phyloP scores from a whole-genome alignment of 30 jellyfish, hydroid and myxozoan species.

The Hydractinia symbiolongicarpus region DNA sequence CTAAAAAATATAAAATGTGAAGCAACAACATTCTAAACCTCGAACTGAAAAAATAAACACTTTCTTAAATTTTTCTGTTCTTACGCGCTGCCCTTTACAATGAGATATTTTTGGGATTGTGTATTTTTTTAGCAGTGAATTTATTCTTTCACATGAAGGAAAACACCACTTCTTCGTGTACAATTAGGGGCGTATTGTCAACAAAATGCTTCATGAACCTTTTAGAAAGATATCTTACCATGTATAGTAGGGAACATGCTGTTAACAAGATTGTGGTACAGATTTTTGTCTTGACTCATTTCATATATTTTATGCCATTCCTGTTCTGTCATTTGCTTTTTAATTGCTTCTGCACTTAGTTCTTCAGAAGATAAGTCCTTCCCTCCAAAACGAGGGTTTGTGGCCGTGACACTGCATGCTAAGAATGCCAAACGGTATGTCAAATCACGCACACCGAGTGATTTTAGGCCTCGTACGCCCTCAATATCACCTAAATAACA shows the following conservation, averaged over 20 bases:
- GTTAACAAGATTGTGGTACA: conserved; percentile 80
- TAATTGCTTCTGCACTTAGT: conserved; percentile 95
- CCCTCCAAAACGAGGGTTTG: conserved; percentile 99
- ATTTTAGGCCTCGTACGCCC: conserved; percentile 79
- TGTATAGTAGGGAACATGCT: conserved; percentile 99
- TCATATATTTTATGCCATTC: conserved; percentile 98
- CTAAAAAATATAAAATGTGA: conserved; percentile 27
- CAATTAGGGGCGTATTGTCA: no score
- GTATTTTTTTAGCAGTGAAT: no score
- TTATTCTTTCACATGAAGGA: no score
- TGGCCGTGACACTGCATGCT: conserved; percentile 97
- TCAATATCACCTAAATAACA: conserved; percentile 34
- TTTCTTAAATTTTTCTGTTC: not conserved
- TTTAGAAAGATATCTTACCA: conserved; percentile 48
- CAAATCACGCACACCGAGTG: conserved; percentile 98
- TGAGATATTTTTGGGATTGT: no score
- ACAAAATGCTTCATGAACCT: no score
- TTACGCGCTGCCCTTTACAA: no score
- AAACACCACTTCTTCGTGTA: no score
- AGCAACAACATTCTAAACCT: not conserved
- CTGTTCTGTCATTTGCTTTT: conserved; percentile 95
- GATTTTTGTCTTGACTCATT: conserved; percentile 96
- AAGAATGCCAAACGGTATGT: conserved; percentile 87
- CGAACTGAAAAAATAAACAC: not conserved
- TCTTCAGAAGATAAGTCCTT: conserved; percentile 90